Evolutionary conservation across 2,113 vertebrate species (phyloP), one percentile per base, ranked within the genome.

Genomic region (Ictidomys tridecemlineatus): DNA sequence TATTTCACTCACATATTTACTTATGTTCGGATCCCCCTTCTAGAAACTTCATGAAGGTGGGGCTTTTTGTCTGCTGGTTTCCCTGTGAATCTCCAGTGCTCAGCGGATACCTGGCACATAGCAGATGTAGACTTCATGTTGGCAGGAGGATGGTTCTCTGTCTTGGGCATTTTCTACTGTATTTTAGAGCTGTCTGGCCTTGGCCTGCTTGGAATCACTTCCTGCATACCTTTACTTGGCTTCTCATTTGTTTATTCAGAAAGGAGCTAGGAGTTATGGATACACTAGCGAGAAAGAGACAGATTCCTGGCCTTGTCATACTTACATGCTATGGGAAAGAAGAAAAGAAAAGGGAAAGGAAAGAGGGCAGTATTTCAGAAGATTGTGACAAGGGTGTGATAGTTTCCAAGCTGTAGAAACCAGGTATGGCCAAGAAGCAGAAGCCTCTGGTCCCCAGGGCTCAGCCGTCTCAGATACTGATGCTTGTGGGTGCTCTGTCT

Each of bases 1-100:
- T 87, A n/a, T 76, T 91, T 89, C 53, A 76, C 76, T 95, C 53
- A 39, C n/a, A 56, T 79, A 67, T 80, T 80, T 94, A 85, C 74
- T 67, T 85, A 73, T 85, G 18, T 37, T 72, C 74, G 26, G 26
- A 70, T 86, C 9, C 8, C 8, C 28, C 9, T 51, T 34, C 61
- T 85, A 92, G 73, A 92, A 88, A 22, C 56, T 67, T 28, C 48
- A n/a, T 3, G 8, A 73, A 89, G 53, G 32, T 51, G 76, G 37
- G 10, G 28, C n/a, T 73, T 90, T 77, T 67, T 86, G 30, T 4
- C 65, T 48, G 72, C 34, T 82, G 32, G 6, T 87, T 94, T 74
- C 28, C 6, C 4, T 63, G 22, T 65, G 9, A 45, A 37, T 72
- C 61, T 17, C 32, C 26, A 67, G 69, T 34, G 45, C 70, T 28